Evolutionary conservation across 1,140 invertebrate genomes (phyloP).

Genomic region (Brachionus asplanchnoidis): DNA sequence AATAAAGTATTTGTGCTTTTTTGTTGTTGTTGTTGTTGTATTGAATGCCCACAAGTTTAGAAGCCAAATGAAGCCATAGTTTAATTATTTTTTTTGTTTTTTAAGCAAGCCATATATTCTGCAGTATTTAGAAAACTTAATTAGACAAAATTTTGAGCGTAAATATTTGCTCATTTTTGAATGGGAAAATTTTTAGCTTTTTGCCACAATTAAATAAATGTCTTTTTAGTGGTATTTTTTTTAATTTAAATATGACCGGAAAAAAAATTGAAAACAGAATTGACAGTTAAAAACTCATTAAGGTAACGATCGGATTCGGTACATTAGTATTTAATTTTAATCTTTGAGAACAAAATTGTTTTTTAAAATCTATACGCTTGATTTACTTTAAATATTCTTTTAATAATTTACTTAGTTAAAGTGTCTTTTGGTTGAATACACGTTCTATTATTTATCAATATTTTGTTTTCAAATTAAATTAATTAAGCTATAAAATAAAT

Average conservation of each 20-base stretch:
- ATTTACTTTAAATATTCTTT: not conserved
- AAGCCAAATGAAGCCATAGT: constrained; percentile 35
- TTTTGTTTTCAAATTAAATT: not conserved
- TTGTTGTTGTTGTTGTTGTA: not conserved
- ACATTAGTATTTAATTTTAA: not conserved
- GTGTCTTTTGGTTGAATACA: constrained; percentile 5
- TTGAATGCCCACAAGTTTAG: constrained; percentile 13
- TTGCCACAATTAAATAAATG: not conserved
- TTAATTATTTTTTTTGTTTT: constrained; percentile 34
- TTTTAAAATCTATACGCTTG: not conserved
- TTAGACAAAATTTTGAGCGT: constrained; percentile 18
- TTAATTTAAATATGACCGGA: not conserved
- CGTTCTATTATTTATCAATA: not conserved
- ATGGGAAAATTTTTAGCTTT: not conserved
- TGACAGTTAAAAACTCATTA: not conserved
- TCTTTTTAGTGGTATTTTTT: not conserved
- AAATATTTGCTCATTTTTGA: constrained; percentile 26
- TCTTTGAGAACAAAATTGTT: not conserved
- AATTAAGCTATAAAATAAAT: too few species aligned
- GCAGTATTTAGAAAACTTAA: constrained; percentile 9
- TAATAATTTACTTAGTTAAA: not conserved
- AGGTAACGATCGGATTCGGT: not conserved
- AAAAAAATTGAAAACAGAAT: not conserved
- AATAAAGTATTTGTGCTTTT: not conserved
- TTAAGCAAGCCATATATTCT: constrained; percentile 4